Conservation (phyloP, 2,797 vertebrate species). For the Argya squamiceps region DNA sequence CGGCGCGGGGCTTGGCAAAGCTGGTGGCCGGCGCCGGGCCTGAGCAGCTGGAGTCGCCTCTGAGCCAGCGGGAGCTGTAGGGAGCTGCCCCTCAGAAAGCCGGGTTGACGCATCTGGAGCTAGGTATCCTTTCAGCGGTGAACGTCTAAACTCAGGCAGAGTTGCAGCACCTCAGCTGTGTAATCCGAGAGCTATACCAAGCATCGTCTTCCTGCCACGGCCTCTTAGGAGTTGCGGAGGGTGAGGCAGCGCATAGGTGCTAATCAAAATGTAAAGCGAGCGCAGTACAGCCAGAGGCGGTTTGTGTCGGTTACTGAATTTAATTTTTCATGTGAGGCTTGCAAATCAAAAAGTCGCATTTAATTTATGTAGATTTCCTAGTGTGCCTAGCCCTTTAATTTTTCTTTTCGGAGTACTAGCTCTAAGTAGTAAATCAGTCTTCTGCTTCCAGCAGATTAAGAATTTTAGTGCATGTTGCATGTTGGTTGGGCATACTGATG, state of each 20-base stretch:
- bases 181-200: accelerated
- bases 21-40: not conserved
- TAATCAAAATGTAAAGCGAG: not conserved
- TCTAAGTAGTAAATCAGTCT: not conserved
- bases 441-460: not conserved
- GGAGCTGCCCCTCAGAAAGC: not conserved
- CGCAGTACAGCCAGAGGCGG: not conserved
- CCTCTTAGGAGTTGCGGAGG: not conserved
- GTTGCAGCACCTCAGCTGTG: accelerated
- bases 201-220: accelerated
- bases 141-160: accelerated
- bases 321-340: not conserved
- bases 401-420: not conserved
- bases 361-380: not conserved
- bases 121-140: not conserved
- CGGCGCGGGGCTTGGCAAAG: not conserved
- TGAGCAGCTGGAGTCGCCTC: not conserved
- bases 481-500: accelerated
- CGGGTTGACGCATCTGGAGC: accelerated
- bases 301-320: not conserved
- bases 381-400: not conserved
- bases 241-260: not conserved
- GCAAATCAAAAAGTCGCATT: not conserved
- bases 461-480: not conserved
- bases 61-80: not conserved